These are phyloP conservation scores for Gymnoscelis rufifasciata DNA, from an alignment of 2,888 invertebrate species.

Conservation along the genomic window DNA sequence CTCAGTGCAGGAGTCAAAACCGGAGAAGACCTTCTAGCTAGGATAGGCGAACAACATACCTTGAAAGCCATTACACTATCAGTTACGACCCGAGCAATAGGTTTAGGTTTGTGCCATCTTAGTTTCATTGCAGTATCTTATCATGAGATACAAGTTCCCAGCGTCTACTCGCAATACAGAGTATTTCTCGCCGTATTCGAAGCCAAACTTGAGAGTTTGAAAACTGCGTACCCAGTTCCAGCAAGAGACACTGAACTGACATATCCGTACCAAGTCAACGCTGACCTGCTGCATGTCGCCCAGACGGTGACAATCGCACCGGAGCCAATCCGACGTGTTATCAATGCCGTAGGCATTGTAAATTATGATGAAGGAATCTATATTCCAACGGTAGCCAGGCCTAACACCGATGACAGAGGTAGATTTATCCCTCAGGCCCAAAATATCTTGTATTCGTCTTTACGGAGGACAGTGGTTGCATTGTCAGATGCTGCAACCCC, in stretches of 20 bases:
- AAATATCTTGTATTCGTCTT: not conserved
- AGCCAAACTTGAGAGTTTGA: constrained; percentile 19
- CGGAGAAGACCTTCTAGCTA: not conserved
- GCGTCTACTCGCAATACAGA: not conserved
- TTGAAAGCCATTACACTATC: not conserved
- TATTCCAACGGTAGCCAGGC: not conserved
- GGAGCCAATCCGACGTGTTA: constrained; percentile 13
- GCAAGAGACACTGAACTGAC: constrained; percentile 13
- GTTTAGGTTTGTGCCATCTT: not conserved
- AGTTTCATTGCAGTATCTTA: not conserved
- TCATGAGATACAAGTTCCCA: not conserved
- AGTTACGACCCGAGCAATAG: not conserved
- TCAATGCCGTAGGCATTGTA: constrained; percentile 13
- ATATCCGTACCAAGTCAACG: constrained; percentile 8
- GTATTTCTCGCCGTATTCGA: constrained; percentile 6
- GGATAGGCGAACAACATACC: not conserved
- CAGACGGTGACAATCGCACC: constrained; percentile 19
- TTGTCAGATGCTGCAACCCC: not conserved
- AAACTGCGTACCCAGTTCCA: constrained; percentile 11
- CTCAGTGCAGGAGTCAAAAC: not conserved
- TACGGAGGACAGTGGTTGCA: not conserved
- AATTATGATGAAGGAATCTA: constrained; percentile 12
- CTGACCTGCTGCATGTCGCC: constrained; percentile 10
- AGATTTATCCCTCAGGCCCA: not conserved
- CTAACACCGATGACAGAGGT: not conserved